phyloP scores from a whole-genome alignment of 1,140 invertebrate species.

The Phymastichus coffea region DNA sequence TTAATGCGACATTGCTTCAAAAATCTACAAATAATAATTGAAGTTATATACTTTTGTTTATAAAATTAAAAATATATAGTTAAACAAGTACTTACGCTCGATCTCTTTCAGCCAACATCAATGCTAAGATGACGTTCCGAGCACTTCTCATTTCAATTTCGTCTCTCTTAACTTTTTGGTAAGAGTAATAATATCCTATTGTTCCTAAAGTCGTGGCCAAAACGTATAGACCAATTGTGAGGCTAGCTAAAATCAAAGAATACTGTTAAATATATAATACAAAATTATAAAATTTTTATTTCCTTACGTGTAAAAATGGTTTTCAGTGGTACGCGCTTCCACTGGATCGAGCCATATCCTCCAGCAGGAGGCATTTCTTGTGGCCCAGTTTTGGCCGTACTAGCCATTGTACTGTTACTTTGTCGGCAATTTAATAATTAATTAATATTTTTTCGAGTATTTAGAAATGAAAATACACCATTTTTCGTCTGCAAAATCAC shows the following conservation, averaged over 20 bases:
- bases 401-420: slow-evolving; percentile 31
- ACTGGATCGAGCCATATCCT: slow-evolving; percentile 76
- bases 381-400: slow-evolving; percentile 26
- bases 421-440: background rate
- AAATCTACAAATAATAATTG: slow-evolving; percentile 49
- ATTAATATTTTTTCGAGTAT: background rate
- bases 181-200: slow-evolving; percentile 46
- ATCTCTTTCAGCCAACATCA: slow-evolving; percentile 80
- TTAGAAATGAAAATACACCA: background rate
- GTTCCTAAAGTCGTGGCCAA: slow-evolving; percentile 62
- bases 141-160: slow-evolving; percentile 75
- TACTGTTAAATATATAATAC: background rate
- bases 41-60: no score
- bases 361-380: slow-evolving; percentile 87
- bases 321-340: slow-evolving; percentile 69
- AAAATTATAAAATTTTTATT: background rate
- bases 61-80: background rate
- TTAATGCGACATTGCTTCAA: slow-evolving; percentile 79
- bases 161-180: slow-evolving; percentile 55
- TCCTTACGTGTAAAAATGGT: slow-evolving; percentile 66
- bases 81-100: slow-evolving; percentile 61
- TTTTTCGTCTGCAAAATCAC: background rate
- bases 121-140: slow-evolving; percentile 70
- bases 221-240: slow-evolving; percentile 19
- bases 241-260: slow-evolving; percentile 16